These are phyloP conservation scores for Catostylus mosaicus DNA, from an alignment of 30 jellyfish, hydroid and myxozoan genomes.

Conservation along the genomic window DNA sequence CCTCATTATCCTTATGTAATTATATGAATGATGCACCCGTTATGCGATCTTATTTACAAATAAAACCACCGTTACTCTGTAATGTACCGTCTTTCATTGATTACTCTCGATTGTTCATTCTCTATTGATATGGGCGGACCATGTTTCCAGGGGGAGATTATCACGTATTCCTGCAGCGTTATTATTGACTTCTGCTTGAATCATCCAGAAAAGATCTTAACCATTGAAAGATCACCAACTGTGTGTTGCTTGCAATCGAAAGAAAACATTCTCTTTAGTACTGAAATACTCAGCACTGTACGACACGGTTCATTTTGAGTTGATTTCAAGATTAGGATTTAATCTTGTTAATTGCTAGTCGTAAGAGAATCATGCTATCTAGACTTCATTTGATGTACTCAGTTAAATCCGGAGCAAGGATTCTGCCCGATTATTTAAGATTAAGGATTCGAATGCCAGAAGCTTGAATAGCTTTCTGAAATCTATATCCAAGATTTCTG, in stretches of 20 bases:
- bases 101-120: conserved; percentile 39
- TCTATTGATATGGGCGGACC: conserved; percentile 39
- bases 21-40: conserved; percentile 41
- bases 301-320: no score
- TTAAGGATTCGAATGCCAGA: no score
- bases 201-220: neutral
- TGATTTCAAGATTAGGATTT: no score
- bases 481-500: no score
- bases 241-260: conserved; percentile 5
- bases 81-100: conserved; percentile 20
- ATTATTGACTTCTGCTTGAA: conserved; percentile 31
- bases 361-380: no score
- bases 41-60: conserved; percentile 47
- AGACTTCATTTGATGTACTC: no score
- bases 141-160: conserved; percentile 47
- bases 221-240: conserved; percentile 24
- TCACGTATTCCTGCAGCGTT: conserved; percentile 13
- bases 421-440: no score
- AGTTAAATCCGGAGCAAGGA: no score
- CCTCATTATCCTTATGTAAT: conserved; percentile 18
- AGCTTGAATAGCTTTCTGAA: no score
- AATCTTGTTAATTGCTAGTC: no score
- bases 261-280: neutral
- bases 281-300: neutral
- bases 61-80: conserved; percentile 53